Conservation (phyloP, 2,888 invertebrate genomes). For the Blastobasis adustella region DNA sequence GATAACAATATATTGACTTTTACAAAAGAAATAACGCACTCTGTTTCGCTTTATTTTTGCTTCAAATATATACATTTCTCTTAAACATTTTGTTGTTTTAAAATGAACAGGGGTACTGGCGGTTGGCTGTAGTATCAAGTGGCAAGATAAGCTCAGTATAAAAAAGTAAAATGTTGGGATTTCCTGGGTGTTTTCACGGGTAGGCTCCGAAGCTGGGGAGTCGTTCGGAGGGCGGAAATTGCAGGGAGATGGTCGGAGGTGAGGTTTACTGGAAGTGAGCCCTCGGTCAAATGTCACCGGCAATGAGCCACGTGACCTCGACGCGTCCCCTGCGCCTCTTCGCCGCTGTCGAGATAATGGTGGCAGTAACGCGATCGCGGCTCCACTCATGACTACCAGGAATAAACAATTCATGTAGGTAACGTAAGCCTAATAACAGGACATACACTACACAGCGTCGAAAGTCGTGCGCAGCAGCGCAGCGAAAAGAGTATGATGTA, state of each 20-base stretch:
- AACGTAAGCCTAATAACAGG: too few species aligned
- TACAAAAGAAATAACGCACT: too few species aligned
- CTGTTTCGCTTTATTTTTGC: too few species aligned
- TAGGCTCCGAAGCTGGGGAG: constrained; percentile 39
- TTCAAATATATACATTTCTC: too few species aligned
- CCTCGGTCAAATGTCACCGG: constrained; percentile 49
- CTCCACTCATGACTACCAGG: too few species aligned
- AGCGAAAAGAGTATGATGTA: too few species aligned
- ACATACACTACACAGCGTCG: too few species aligned
- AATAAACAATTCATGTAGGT: too few species aligned
- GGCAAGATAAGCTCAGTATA: constrained; percentile 41
- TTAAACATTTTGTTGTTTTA: too few species aligned
- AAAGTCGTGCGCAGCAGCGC: too few species aligned
- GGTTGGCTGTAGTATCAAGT: constrained; percentile 28
- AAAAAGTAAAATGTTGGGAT: constrained; percentile 48
- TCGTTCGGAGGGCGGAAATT: constrained; percentile 53
- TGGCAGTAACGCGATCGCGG: too few species aligned
- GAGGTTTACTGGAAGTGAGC: constrained; percentile 39
- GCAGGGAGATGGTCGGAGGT: constrained; percentile 40
- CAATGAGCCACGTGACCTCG: constrained; percentile 44
- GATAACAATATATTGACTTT: constrained; percentile 5
- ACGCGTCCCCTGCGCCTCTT: constrained; percentile 23
- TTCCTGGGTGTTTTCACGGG: constrained; percentile 39
- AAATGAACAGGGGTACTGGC: too few species aligned
- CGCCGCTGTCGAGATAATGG: constrained; percentile 1